These are phyloP conservation scores for Gulo gulo DNA, from an alignment of 2,113 vertebrate genomes.

Conservation along the genomic window DNA sequence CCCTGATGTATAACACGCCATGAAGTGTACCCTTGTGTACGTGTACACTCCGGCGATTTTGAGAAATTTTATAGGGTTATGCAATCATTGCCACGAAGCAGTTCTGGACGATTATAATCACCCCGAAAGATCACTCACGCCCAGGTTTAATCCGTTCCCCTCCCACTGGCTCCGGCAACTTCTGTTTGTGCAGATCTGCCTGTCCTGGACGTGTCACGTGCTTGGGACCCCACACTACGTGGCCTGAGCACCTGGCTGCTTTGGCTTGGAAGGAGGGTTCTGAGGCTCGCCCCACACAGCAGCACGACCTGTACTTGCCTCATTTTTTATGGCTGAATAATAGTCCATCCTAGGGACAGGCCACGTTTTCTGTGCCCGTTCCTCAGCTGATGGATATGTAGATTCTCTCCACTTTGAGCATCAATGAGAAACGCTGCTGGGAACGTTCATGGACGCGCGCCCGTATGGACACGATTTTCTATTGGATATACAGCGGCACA, in stretches of 20 bases:
- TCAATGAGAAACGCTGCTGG: rapidly evolving
- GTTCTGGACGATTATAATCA: too few relatives aligned
- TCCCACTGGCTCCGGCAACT: too few relatives aligned
- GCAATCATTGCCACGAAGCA: neutral
- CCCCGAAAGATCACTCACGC: rapidly evolving
- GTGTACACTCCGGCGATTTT: too few relatives aligned
- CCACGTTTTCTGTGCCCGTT: neutral
- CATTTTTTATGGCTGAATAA: neutral
- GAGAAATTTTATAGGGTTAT: neutral
- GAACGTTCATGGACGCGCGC: rapidly evolving
- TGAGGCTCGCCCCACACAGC: neutral
- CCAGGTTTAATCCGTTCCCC: neutral
- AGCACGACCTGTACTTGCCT: neutral
- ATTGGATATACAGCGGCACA: too few relatives aligned
- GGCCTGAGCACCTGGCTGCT: neutral
- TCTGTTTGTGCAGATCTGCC: neutral
- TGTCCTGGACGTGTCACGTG: neutral
- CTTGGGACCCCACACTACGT: rapidly evolving
- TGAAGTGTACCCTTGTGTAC: neutral
- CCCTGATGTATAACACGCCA: neutral
- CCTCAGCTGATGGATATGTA: neutral
- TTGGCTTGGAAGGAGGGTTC: neutral
- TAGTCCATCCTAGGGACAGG: rapidly evolving
- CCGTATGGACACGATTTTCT: neutral
- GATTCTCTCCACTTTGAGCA: neutral